Conservation (phyloP, 2,113 vertebrate species). For the Scolopax mira region DNA sequence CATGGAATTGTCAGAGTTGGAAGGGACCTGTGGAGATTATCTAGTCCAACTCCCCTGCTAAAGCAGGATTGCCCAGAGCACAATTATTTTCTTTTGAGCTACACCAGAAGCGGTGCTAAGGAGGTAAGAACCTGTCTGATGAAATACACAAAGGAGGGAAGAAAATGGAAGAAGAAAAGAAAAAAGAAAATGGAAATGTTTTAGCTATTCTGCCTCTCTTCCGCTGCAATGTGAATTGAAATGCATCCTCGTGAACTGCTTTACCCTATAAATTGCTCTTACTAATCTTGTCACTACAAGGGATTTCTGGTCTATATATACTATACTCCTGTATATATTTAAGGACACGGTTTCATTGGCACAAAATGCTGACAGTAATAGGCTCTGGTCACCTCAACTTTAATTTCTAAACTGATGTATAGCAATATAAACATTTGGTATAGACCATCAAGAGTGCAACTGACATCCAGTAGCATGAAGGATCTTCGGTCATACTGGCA, state of each 20-base stretch:
- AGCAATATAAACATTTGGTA: not conserved
- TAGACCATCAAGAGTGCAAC: not conserved
- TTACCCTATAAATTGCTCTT: not conserved
- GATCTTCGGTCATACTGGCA: no score
- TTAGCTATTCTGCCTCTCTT: not conserved
- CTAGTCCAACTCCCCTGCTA: no score
- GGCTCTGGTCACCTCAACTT: not conserved
- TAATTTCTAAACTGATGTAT: not conserved
- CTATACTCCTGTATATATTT: no score
- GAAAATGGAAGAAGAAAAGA: no score
- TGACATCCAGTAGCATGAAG: accelerated
- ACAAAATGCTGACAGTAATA: not conserved
- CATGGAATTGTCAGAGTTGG: no score
- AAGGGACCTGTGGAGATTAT: no score
- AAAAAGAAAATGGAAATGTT: not conserved
- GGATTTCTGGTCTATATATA: not conserved
- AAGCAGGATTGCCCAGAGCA: no score
- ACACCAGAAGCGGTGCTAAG: not conserved
- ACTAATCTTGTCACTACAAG: not conserved
- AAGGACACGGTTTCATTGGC: not conserved
- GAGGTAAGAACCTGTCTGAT: not conserved
- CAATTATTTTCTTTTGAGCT: not conserved
- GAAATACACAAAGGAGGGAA: not conserved
- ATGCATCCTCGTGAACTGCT: not conserved
- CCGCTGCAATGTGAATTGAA: not conserved